Evolutionary conservation across 2,797 vertebrate species (phyloP), one percentile per base, ranked within the genome.

Genomic region (Dipus sagitta): DNA sequence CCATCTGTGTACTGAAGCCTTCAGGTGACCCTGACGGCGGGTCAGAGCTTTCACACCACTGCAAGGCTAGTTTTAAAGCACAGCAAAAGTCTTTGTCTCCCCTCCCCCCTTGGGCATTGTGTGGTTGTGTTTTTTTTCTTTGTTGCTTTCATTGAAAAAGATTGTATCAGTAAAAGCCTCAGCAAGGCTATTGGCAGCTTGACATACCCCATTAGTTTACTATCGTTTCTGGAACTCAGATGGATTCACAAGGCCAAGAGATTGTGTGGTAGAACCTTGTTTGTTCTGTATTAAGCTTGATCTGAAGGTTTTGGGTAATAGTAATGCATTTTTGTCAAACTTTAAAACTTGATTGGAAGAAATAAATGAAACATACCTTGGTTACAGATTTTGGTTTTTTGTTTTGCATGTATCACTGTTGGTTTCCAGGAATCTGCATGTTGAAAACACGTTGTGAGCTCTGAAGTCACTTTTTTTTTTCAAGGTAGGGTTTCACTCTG

Each of bases 231-330:
- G 95, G 86, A 97, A 94, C 92, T 93, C 94, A 95, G 92, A 74
- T 93, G 30, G 30, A 74, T 96, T 97, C 85, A 94, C 32, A 95
- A 95, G 81, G 96, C 28, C 0, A 32, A 89, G 93, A 96, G 54
- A 62, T 90, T 93, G 20, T 96, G 84, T 88, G 96, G 96, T 94
- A 71, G 96, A 97, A 91, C 89, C 60, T 94, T 95, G 96, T 79
- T 96, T 97, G 94, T 80, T 95, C 77, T 95, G 18, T 91, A 90
- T 93, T 89, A 96, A 96, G 91, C 84, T 97, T 96, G 84, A 94
- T 97, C 92, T 95, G 84, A 95, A 97, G 95, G 94, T 74, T 97
- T 9, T 72, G 97, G 91, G 79, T 86, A 97, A 97, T 91, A 96
- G 47, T 89, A 79, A 94, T 95, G 47, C 65, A 79, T 97, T 98